These are phyloP conservation scores for Noctua comes DNA, from an alignment of 2,888 invertebrate genomes.

Conservation along the genomic window DNA sequence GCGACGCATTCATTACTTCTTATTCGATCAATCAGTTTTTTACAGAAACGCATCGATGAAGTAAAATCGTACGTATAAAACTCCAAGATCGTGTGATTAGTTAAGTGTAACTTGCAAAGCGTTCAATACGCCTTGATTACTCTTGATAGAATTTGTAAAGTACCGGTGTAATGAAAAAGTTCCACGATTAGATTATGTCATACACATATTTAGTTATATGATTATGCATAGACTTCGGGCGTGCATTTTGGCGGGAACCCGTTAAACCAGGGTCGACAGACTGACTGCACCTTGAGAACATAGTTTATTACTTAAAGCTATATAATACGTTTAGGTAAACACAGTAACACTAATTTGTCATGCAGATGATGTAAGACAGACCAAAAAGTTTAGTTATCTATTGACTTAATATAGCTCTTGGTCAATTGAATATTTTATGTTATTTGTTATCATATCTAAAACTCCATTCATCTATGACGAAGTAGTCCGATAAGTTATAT, in stretches of 20 bases:
- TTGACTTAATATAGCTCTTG: constrained; percentile 11
- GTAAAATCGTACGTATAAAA: background rate
- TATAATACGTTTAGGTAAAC: constrained; percentile 26
- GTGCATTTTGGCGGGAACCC: constrained; percentile 20
- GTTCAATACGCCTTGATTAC: too few relatives aligned
- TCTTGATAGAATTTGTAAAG: too few relatives aligned
- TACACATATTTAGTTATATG: constrained; percentile 1
- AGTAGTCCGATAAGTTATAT: background rate
- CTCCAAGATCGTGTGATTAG: background rate
- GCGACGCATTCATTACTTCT: background rate
- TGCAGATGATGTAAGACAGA: constrained; percentile 14
- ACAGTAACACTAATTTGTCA: constrained; percentile 19
- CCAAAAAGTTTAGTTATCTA: constrained; percentile 5
- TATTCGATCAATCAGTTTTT: background rate
- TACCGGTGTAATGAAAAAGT: too few relatives aligned
- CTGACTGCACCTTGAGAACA: constrained; percentile 7
- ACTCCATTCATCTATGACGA: background rate
- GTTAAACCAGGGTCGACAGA: constrained; percentile 30
- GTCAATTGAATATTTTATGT: background rate
- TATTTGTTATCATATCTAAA: background rate
- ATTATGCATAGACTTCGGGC: constrained; percentile 5
- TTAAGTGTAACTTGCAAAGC: too few relatives aligned
- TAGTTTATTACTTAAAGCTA: constrained; percentile 11
- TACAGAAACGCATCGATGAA: background rate
- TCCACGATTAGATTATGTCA: background rate